phyloP scores from a whole-genome alignment of 2,113 vertebrate species.

The Amblyopsis rosae region DNA sequence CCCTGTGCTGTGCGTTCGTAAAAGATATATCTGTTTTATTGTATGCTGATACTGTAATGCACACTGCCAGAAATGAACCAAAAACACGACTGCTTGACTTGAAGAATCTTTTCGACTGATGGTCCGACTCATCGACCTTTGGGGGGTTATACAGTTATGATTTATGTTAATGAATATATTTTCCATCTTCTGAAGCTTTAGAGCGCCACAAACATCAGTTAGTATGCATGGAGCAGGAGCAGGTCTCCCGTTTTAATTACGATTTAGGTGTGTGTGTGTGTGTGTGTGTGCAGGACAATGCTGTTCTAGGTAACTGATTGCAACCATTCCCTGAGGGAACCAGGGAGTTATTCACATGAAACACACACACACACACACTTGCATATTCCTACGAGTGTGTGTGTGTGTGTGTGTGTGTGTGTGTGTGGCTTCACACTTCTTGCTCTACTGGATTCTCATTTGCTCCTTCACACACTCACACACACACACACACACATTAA shows the following conservation, averaged over 20 bases:
- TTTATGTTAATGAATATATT: slow-evolving; percentile 75
- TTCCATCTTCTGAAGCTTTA: slow-evolving; percentile 62
- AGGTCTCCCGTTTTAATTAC: slow-evolving; percentile 66
- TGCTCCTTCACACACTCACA: slow-evolving; percentile 28
- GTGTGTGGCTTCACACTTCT: slow-evolving; percentile 63
- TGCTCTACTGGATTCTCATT: slow-evolving; percentile 75
- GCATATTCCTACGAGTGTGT: slow-evolving; percentile 29
- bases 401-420: background rate
- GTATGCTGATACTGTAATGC: too few relatives aligned
- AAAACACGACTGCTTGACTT: too few relatives aligned
- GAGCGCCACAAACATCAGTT: slow-evolving; percentile 29
- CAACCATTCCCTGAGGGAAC: slow-evolving; percentile 20
- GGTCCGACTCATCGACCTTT: too few relatives aligned
- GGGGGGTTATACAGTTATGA: slow-evolving; percentile 53
- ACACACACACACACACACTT: slow-evolving; percentile 33
- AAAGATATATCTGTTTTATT: too few relatives aligned
- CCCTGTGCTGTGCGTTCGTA: too few relatives aligned
- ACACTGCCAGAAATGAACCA: too few relatives aligned
- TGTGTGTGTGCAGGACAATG: slow-evolving; percentile 33
- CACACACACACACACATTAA: slow-evolving; percentile 57
- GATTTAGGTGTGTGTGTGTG: slow-evolving; percentile 16
- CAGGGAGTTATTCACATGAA: slow-evolving; percentile 53
- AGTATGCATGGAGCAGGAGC: slow-evolving; percentile 59
- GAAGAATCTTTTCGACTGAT: too few relatives aligned
- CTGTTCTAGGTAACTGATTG: slow-evolving; percentile 36